phyloP scores from a whole-genome alignment of 2,113 vertebrate species.

The Corydoras sp. region DNA sequence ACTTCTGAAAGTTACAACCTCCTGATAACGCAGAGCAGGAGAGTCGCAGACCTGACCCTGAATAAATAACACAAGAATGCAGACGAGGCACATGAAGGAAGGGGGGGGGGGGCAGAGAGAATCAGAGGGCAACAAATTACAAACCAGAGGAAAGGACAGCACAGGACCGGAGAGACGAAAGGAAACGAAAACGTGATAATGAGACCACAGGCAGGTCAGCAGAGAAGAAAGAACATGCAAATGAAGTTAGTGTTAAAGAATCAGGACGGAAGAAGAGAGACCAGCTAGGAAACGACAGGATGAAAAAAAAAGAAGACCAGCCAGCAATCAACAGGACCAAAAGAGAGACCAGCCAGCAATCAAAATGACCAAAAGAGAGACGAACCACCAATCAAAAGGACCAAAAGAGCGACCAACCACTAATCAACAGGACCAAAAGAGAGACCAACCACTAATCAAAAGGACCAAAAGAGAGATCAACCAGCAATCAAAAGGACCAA shows the following conservation, averaged over 20 bases:
- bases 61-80: conserved; percentile 16
- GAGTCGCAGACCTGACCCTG: conserved; percentile 8
- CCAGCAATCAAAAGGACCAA: background rate
- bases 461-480: background rate
- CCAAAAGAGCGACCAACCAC: too few species aligned
- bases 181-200: too few species aligned
- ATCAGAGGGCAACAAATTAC: background rate
- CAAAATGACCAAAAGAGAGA: background rate
- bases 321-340: too few species aligned
- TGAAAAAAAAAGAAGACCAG: too few species aligned
- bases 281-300: too few species aligned
- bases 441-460: background rate
- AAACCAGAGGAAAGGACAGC: background rate
- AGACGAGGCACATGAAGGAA: background rate
- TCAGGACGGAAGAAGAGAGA: too few species aligned
- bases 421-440: background rate
- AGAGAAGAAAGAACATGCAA: too few species aligned
- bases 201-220: too few species aligned
- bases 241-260: too few species aligned
- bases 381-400: too few species aligned
- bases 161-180: too few species aligned
- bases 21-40: conserved; percentile 4
- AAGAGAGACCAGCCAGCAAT: too few species aligned
- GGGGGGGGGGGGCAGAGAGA: conserved; percentile 5
- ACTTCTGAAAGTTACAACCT: conserved; percentile 8